Evolutionary conservation across 2,797 vertebrate genomes (phyloP), one percentile per base, ranked within the genome.

Genomic region (Octomys mimax): DNA sequence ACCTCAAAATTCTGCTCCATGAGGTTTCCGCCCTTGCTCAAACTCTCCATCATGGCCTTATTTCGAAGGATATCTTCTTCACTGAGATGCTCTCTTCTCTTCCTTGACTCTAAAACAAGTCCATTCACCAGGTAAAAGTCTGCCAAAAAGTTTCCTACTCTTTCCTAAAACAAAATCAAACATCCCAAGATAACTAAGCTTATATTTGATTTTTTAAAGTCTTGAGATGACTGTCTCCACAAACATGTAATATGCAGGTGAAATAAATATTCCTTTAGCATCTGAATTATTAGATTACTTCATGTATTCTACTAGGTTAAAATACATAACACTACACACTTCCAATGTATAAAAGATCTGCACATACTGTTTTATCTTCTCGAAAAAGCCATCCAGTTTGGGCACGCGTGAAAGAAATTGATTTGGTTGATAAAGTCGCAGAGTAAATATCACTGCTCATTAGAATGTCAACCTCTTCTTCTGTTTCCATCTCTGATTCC

Each of bases 361-460:
- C 28, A 91, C 98, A 98, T 98, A 99, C 99, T 98, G 99, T 99
- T 98, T 99, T 99, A 99, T 99, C 99, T 98, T 99, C 99, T 96
- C 99, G 98, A 98, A 99, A 99, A 96, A 99, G 99, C 99, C 99
- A 99, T 77, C 99, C 99, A 0, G 99, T 99, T 98, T 99, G 99
- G 46, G 99, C 99, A 96, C 99, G 99, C 0, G 99, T 99, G 98
- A 99, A 99, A 31, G 99, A 99, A 97, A 99, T 99, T 95, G 99
- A 99, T 98, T 99, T 99, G 97, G 99, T 99, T 97, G 99, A 99
- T 96, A 99, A 98, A 0, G 99, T 99, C 97, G 99, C 99, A 0
- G 99, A 99, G 98, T 99, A 99, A 97, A 99, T 99, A 89, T 99
- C 99, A 1, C 99, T 99, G 98, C 99, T 99, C 99, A 99, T 99